These are phyloP conservation scores for Andrena trimmerana DNA, from an alignment of 2,888 invertebrate species.

Conservation along the genomic window DNA sequence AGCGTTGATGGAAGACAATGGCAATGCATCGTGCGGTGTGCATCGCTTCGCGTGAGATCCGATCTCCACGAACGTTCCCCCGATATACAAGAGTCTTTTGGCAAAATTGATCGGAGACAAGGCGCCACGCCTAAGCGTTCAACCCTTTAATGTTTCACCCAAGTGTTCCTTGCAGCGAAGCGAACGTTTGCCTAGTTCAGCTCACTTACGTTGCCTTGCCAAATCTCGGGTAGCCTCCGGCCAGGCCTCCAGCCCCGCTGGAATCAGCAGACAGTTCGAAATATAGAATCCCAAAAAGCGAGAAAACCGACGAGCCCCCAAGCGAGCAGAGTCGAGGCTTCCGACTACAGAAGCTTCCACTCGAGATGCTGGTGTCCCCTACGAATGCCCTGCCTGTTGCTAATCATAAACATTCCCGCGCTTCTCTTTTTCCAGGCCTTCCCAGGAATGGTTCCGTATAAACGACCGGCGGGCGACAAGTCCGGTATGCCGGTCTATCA, in stretches of 20 bases:
- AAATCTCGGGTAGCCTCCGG: constrained; percentile 18
- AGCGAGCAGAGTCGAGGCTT: constrained; percentile 50
- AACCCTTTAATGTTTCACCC: not conserved
- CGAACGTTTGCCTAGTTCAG: constrained; percentile 2
- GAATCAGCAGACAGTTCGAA: constrained; percentile 29
- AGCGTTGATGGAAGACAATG: not conserved
- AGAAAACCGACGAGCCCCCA: constrained; percentile 4
- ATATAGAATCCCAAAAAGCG: constrained; percentile 14
- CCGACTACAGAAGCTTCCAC: constrained; percentile 36
- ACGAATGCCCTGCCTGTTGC: not conserved
- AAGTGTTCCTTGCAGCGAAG: constrained; percentile 18
- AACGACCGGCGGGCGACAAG: constrained; percentile 98
- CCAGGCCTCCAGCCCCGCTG: constrained; percentile 29
- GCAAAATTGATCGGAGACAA: constrained; percentile 1
- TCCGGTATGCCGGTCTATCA: constrained; percentile 98
- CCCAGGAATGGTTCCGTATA: constrained; percentile 98
- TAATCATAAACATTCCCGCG: constrained; percentile 60
- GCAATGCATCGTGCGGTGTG: not conserved
- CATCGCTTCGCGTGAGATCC: not conserved
- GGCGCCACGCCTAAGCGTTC: not conserved
- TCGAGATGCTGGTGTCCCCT: constrained; percentile 23
- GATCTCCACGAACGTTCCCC: not conserved
- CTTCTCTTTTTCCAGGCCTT: constrained; percentile 90
- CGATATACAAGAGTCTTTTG: not conserved
- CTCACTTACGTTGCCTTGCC: not conserved